Conservation (phyloP, 2,113 vertebrate genomes). For the Leiothrix lutea region DNA sequence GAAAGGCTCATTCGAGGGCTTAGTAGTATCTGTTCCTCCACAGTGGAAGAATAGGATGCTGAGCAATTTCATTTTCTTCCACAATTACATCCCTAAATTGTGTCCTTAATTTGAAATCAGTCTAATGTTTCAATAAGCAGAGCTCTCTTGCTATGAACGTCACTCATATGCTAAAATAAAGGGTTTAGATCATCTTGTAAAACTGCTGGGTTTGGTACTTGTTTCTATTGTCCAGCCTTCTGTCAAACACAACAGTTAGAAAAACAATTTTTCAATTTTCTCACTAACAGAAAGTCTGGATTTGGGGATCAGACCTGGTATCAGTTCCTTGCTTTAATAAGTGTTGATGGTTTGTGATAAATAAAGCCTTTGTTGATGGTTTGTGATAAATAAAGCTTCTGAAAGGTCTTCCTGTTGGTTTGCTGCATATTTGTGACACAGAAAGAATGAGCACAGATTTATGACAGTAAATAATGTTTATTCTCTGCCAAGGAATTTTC, state of each 20-base stretch:
- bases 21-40: rapidly evolving
- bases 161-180: neutral
- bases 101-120: neutral
- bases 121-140: neutral
- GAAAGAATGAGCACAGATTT: neutral
- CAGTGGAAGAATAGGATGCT: neutral
- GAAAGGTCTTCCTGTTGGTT: neutral
- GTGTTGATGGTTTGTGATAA: neutral
- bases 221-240: neutral
- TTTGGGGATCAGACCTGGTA: neutral
- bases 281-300: neutral
- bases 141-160: neutral
- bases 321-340: neutral
- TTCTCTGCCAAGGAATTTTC: neutral
- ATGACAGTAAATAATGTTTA: neutral
- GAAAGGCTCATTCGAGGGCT: neutral
- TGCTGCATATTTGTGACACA: neutral
- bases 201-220: neutral
- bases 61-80: neutral
- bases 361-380: neutral
- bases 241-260: neutral
- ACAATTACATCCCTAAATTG: neutral
- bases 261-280: neutral
- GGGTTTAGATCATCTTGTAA: neutral
- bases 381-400: neutral